Evolutionary conservation across 2,797 vertebrate genomes (phyloP), one percentile per base, ranked within the genome.

Genomic region (Crenuchus spilurus): DNA sequence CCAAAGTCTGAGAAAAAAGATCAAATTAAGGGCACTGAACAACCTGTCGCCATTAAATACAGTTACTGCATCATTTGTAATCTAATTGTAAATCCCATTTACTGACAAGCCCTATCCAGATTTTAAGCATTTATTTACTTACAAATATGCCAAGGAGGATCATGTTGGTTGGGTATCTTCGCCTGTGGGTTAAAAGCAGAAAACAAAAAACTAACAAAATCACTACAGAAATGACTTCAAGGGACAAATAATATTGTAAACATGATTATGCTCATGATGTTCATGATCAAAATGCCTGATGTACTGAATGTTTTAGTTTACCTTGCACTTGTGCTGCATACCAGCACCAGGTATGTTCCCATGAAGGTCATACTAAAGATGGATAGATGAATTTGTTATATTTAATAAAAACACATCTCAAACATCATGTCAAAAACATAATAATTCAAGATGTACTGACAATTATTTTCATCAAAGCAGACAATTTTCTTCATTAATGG

Each of bases 141-240:
- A 55, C 52, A 55, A 55, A 55, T 26, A 55, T 55, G 52, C 79
- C 31, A 20, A 87, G 76, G 3, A 87, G 83, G 39, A 84, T 86
- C 72, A 84, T 77, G 46, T 87, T 87, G 67, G 80, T 84, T 24
- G 85, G 85, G 60, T 80, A 82, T 60, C 75, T 77, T 55, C 84
- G 80, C 55, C 85, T 55, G 16, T 55, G 24, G 13, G 14, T 2
- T 7, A 31, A n/a, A 55, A 0, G 1, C 13, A 31, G 16, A 30
- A 55, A 55, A 30, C 22, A 13, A 26, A 26, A 26, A 26, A 24
- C 3, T 6, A 8, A 5, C 16, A 2, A n/a, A 28, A 52, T 30
- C 1, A 2, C 26, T 5, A 7, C 24, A 54, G 49, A 54, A 54
- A 55, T 16, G 24, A 26, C 5, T 52, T 14, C 2, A 52, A 1